Percentiles rank a stretch among this genome's conserved stretches.
These are phyloP conservation scores for Drosophila kohkoa DNA, from an alignment of 1,140 invertebrate genomes.

Conservation along the genomic window DNA sequence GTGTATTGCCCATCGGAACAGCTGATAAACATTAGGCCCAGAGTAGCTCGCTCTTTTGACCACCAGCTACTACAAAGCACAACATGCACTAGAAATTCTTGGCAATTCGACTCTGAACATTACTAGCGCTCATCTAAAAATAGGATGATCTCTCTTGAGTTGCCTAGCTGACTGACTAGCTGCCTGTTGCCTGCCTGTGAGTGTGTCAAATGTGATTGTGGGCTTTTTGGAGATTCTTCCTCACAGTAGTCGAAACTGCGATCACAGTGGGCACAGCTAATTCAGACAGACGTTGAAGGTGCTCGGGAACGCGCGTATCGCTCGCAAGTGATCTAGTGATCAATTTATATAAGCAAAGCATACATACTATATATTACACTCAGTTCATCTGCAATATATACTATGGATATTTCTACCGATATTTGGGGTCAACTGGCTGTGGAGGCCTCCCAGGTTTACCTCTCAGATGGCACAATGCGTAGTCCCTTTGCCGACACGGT, in stretches of 20 bases:
- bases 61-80: constrained; percentile 3
- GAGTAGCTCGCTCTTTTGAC: constrained; percentile 43
- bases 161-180: constrained; percentile 26
- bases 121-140: constrained; percentile 75
- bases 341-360: constrained; percentile 69
- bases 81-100: constrained; percentile 49
- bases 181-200: constrained; percentile 28
- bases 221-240: constrained; percentile 76
- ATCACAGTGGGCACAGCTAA: constrained; percentile 65
- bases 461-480: constrained; percentile 91
- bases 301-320: constrained; percentile 44
- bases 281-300: constrained; percentile 63
- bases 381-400: constrained; percentile 12
- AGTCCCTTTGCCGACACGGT: constrained; percentile 94
- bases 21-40: constrained; percentile 39
- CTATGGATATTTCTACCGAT: constrained; percentile 83
- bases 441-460: constrained; percentile 93
- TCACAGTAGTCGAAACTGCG: constrained; percentile 65
- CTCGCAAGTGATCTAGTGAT: constrained; percentile 46
- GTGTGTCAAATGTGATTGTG: constrained; percentile 35
- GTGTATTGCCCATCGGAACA: constrained; percentile 32
- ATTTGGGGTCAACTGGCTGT: constrained; percentile 93
- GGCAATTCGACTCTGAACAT: constrained; percentile 45
- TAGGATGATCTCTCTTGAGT: constrained; percentile 67
- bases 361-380: constrained; percentile 5